A percentile compares a stretch with the other conserved stretches of the same genome.
phyloP scores from a whole-genome alignment of 2,888 invertebrate genomes.

The Daptonema setosum region DNA sequence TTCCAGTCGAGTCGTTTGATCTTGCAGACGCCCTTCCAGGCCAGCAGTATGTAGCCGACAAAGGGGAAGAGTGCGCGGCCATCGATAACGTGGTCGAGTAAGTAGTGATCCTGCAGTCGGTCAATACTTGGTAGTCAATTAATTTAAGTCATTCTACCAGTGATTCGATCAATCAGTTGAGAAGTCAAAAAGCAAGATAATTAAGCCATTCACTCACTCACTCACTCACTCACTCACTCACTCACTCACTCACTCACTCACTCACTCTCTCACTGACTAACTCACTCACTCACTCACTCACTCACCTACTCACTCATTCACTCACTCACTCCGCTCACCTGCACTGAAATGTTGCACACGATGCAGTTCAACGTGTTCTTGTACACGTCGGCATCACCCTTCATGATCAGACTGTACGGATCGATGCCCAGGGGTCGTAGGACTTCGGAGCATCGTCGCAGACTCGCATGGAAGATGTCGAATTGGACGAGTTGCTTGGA shows the following conservation, averaged over 20 bases:
- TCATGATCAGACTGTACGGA: conserved; percentile 51
- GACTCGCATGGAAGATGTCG: neutral
- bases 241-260: too few relatives aligned
- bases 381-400: conserved; percentile 50
- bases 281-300: too few relatives aligned
- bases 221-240: too few relatives aligned
- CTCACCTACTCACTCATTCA: too few relatives aligned
- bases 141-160: too few relatives aligned
- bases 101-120: conserved; percentile 16
- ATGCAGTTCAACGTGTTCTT: conserved; percentile 57
- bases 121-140: too few relatives aligned
- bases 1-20: conserved; percentile 30
- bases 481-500: conserved; percentile 30
- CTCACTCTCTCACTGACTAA: too few relatives aligned
- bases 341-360: conserved; percentile 72
- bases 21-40: conserved; percentile 29
- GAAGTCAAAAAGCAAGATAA: too few relatives aligned
- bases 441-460: conserved; percentile 17
- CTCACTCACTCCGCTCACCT: too few relatives aligned
- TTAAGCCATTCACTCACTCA: too few relatives aligned
- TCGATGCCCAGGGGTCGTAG: conserved; percentile 54
- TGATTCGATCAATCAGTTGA: too few relatives aligned
- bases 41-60: conserved; percentile 48
- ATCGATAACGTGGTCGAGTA: conserved; percentile 49
- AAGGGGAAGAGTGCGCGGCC: conserved; percentile 72